Conservation (phyloP, 2,113 vertebrate species). For the Forbesichthys agassizii region DNA sequence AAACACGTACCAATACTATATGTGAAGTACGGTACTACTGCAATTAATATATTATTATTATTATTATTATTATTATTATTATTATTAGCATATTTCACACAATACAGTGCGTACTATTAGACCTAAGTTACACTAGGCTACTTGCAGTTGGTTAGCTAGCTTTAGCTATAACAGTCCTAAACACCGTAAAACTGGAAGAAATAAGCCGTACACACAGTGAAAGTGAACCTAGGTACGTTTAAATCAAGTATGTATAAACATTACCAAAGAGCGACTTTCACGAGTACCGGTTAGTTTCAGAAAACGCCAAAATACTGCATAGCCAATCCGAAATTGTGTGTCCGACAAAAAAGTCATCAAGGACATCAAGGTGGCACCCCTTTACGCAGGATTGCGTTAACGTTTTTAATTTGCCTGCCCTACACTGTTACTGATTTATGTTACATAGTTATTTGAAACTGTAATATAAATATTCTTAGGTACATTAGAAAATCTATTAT, state of each 20-base stretch:
- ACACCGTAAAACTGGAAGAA: background rate
- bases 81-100: no score
- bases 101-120: no score
- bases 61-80: no score
- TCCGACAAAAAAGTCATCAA: background rate
- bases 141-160: constrained; percentile 26
- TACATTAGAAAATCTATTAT: no score
- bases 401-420: no score
- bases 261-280: background rate
- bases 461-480: no score
- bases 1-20: no score
- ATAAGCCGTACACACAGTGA: constrained; percentile 34
- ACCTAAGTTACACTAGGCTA: background rate
- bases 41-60: no score
- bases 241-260: background rate
- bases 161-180: background rate
- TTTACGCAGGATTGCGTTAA: background rate
- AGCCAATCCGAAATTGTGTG: constrained; percentile 4
- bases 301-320: background rate
- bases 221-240: background rate
- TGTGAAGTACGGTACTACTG: no score
- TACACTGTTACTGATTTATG: no score
- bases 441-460: no score
- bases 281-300: background rate
- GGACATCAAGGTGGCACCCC: background rate